These are phyloP conservation scores for Thymallus thymallus DNA, from an alignment of 2,113 vertebrate species.

Conservation along the genomic window DNA sequence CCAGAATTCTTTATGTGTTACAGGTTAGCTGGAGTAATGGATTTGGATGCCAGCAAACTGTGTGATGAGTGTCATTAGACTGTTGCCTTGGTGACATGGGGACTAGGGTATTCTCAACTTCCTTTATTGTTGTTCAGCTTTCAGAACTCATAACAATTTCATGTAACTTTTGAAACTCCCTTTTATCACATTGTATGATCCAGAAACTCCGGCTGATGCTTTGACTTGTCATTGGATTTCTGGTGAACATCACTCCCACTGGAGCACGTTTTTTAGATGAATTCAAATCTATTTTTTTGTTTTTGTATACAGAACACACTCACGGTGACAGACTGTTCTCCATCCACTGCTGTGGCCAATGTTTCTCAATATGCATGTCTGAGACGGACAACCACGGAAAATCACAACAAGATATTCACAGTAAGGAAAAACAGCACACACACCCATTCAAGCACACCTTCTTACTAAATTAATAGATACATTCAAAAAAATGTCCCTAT, in stretches of 20 bases:
- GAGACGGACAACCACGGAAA: conserved; percentile 84
- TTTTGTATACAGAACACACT: neutral
- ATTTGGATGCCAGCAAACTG: conserved; percentile 68
- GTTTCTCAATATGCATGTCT: conserved; percentile 91
- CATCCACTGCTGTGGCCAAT: conserved; percentile 27
- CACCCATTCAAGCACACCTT: neutral
- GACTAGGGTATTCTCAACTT: neutral
- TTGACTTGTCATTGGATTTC: conserved; percentile 40
- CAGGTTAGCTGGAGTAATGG: conserved; percentile 68
- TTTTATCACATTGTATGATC: neutral
- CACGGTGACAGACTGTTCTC: conserved; percentile 12
- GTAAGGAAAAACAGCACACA: conserved; percentile 67
- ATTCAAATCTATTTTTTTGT: too few relatives aligned
- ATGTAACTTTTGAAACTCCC: neutral
- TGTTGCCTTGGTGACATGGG: conserved; percentile 60
- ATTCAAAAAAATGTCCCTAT: neutral
- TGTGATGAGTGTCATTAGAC: conserved; percentile 67
- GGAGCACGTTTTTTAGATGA: conserved; percentile 36
- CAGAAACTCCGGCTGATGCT: neutral
- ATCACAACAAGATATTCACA: conserved; percentile 86
- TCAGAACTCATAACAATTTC: neutral
- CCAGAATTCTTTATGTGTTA: conserved; percentile 69
- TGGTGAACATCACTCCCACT: conserved; percentile 38
- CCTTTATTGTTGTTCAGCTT: too few relatives aligned
- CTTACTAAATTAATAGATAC: neutral